Percentiles rank a stretch among this genome's conserved stretches.
These are phyloP conservation scores for Drosophila ogumai DNA, from an alignment of 1,140 invertebrate species.

Conservation along the genomic window DNA sequence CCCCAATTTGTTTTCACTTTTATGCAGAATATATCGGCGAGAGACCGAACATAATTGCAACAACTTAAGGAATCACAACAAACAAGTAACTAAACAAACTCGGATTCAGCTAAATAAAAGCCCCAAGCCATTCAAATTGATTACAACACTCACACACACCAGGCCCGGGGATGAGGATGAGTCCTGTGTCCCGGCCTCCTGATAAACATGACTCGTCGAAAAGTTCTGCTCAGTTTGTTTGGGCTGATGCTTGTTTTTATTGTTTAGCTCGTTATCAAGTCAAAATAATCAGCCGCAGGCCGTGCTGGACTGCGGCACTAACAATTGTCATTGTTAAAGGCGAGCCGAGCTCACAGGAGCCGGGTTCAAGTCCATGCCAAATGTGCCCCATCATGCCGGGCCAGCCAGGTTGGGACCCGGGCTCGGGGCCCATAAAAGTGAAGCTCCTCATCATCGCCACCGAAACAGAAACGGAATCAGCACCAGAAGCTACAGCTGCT, in stretches of 20 bases:
- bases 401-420: slow-evolving; percentile 17
- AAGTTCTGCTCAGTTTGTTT: slow-evolving; percentile 54
- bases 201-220: slow-evolving; percentile 78
- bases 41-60: slow-evolving; percentile 70
- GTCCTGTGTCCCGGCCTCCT: slow-evolving; percentile 56
- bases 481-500: slow-evolving; percentile 30
- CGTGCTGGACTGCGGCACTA: slow-evolving; percentile 45
- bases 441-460: slow-evolving; percentile 78
- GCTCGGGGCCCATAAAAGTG: slow-evolving; percentile 70
- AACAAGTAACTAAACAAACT: slow-evolving; percentile 63
- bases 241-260: slow-evolving; percentile 78
- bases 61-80: slow-evolving; percentile 82
- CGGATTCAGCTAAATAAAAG: slow-evolving; percentile 45
- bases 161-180: slow-evolving; percentile 11
- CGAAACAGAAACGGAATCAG: slow-evolving; percentile 46
- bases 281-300: slow-evolving; percentile 80
- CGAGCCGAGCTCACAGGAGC: slow-evolving; percentile 65
- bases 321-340: slow-evolving; percentile 83
- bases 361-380: slow-evolving; percentile 54
- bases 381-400: slow-evolving; percentile 72
- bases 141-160: slow-evolving; percentile 50
- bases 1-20: slow-evolving; percentile 60
- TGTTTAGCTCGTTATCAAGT: slow-evolving; percentile 84
- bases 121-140: slow-evolving; percentile 76
- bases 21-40: slow-evolving; percentile 31